Base-by-base conservation (phyloP, 2,888 invertebrate genomes). In the Heliconius cydno region DNA sequence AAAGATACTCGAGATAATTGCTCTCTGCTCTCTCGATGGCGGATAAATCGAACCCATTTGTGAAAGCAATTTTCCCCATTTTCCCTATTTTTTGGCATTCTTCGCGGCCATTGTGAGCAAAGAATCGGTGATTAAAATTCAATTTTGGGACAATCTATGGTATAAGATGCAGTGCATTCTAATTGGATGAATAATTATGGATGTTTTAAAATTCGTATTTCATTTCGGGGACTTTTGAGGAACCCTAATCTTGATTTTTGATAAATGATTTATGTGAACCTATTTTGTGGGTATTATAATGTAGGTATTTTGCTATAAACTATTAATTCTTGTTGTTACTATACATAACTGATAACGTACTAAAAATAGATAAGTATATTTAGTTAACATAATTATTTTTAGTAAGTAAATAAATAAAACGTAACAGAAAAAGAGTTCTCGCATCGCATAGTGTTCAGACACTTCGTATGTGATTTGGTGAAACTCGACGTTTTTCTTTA, bases 1-100 rank as follows among this genome's bases (percentile, higher is more conserved):
- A 94, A 94, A 92, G 95, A 94, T 94, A 94, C 94, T 95, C 89
- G 92, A 94, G 92, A 92, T 94, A 94, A 95, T 95, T 94, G 94
- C 94, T 94, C 91, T 87, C 84, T 83, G 88, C 90, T 90, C 91
- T 92, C 90, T 88, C 87, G 86, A 86, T 87, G 89, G 83, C 85
- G 84, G 85, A 86, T 85, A 85, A 87, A 93, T 93, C 92, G 92
- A 93, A 93, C 87, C 89, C 90, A 92, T 91, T 92, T 89, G 86
- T 85, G 90, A 90, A 89, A 91, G 90, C 89, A 91, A 92, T 93
- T 91, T 92, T 90, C 92, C 86, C 88, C 91, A 91, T 92, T 94
- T 94, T 92, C 93, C 91, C 90, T 80, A 92, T 94, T 95, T 95
- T 94, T 94, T 94, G 94, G 92, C 91, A 91, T 92, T 91, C 91